phyloP scores from a whole-genome alignment of 2,113 vertebrate genomes.

The Thalassoma bifasciatum region DNA sequence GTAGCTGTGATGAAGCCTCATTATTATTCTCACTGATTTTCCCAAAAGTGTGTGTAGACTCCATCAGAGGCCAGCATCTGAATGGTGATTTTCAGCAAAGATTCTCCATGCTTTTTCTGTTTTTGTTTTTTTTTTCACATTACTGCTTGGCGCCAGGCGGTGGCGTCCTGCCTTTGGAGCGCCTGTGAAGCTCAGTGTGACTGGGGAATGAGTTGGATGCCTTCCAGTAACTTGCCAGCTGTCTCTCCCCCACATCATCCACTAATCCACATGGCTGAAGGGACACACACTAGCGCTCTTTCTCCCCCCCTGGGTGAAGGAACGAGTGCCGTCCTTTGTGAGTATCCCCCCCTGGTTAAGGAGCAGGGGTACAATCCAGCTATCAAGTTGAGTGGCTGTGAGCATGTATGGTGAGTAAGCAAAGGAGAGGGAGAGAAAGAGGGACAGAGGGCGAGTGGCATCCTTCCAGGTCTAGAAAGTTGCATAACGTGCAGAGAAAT shows the following conservation, averaged over 20 bases:
- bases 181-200: constrained; percentile 16
- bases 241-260: constrained; percentile 32
- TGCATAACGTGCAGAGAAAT: constrained; percentile 43
- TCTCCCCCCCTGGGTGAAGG: constrained; percentile 2
- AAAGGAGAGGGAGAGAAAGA: background rate
- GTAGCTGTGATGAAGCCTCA: constrained; percentile 19
- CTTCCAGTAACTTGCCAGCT: constrained; percentile 46
- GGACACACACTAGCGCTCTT: constrained; percentile 1
- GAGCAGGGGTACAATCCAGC: background rate
- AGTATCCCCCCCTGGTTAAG: background rate
- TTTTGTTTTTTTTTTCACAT: no score
- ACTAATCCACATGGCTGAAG: constrained; percentile 18
- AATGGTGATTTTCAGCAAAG: background rate
- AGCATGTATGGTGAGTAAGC: background rate
- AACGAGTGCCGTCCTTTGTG: background rate
- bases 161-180: constrained; percentile 24
- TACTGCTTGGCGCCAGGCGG: background rate
- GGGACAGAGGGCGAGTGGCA: constrained; percentile 7
- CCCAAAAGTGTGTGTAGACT: background rate
- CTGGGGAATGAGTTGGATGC: constrained; percentile 26
- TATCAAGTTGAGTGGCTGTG: constrained; percentile 4
- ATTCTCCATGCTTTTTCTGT: constrained; percentile 3
- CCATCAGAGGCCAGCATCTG: constrained; percentile 14
- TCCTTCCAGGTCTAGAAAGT: constrained; percentile 36
- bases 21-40: constrained; percentile 16